Evolutionary conservation across 2,113 vertebrate species (phyloP).

Genomic region (Peromyscus maniculatus): DNA sequence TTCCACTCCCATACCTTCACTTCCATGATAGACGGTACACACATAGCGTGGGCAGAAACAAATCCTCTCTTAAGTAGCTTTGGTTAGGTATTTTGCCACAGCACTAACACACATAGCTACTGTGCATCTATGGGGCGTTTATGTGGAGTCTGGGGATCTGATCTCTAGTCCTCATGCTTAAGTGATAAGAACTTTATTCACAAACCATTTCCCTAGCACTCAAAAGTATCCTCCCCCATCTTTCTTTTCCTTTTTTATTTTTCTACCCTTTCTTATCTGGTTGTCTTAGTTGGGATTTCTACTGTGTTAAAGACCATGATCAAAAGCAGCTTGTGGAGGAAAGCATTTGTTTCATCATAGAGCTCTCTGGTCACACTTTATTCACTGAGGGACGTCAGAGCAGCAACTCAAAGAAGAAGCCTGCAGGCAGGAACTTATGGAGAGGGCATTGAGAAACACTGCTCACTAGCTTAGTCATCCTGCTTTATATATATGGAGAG

Average conservation of each 20-base stretch:
- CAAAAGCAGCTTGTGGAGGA: background rate
- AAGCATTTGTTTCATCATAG: background rate
- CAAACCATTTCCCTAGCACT: background rate
- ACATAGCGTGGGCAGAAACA: background rate
- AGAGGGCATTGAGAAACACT: background rate
- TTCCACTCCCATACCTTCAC: too few species aligned
- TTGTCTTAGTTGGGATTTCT: background rate
- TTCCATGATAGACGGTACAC: too few species aligned
- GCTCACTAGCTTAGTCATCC: background rate
- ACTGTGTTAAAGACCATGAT: background rate
- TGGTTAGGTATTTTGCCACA: background rate
- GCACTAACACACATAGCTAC: too few species aligned
- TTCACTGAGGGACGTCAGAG: background rate
- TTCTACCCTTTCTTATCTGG: background rate
- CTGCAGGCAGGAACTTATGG: background rate
- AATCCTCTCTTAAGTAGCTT: background rate
- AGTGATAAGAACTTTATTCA: background rate
- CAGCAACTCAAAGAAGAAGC: background rate
- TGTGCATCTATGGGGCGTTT: background rate
- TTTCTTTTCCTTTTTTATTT: background rate
- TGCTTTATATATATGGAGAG: background rate
- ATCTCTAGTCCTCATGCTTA: background rate
- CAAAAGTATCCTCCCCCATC: background rate
- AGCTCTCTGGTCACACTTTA: background rate
- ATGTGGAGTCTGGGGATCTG: background rate